Evolutionary conservation across 2,888 invertebrate species (phyloP).

Genomic region (Phanerotoma sp.): DNA sequence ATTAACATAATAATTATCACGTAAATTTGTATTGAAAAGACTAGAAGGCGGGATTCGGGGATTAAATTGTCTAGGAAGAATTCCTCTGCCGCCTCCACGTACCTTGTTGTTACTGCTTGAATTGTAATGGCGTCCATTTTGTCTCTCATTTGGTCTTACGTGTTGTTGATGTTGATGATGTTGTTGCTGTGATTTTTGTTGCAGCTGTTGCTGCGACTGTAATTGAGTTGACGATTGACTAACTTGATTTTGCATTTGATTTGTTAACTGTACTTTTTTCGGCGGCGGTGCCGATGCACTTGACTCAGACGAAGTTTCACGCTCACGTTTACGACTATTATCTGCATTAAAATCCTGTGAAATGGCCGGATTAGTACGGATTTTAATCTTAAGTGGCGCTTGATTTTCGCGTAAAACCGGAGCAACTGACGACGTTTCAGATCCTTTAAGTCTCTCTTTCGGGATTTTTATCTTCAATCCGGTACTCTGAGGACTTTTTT

Average conservation of each 20-base stretch:
- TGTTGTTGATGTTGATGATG: conserved; percentile 32
- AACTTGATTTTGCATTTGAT: conserved; percentile 10
- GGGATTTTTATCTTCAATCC: conserved; percentile 81
- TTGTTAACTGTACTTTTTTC: conserved; percentile 31
- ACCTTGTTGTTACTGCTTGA: conserved; percentile 55
- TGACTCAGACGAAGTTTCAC: conserved; percentile 38
- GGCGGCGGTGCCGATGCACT: conserved; percentile 32
- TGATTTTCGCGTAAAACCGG: conserved; percentile 49
- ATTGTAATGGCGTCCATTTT: conserved; percentile 54
- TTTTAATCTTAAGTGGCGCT: conserved; percentile 71
- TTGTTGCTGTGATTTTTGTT: conserved; percentile 30
- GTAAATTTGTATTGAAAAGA: conserved; percentile 34
- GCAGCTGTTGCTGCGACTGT: conserved; percentile 52
- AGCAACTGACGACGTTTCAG: conserved; percentile 9
- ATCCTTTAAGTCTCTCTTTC: conserved; percentile 67
- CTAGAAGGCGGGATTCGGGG: conserved; percentile 40
- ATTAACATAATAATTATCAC: conserved; percentile 33
- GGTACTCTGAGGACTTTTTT: conserved; percentile 46
- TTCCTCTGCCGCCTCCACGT: conserved; percentile 54
- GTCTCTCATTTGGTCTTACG: conserved; percentile 47
- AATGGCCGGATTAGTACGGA: conserved; percentile 62
- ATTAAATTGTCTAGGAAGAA: conserved; percentile 39
- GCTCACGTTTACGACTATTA: conserved; percentile 18
- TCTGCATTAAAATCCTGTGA: conserved; percentile 22
- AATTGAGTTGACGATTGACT: conserved; percentile 35